Evolutionary conservation across 2,888 invertebrate genomes (phyloP), one percentile per base, ranked within the genome.

Genomic region (Cheilosia vulpina): DNA sequence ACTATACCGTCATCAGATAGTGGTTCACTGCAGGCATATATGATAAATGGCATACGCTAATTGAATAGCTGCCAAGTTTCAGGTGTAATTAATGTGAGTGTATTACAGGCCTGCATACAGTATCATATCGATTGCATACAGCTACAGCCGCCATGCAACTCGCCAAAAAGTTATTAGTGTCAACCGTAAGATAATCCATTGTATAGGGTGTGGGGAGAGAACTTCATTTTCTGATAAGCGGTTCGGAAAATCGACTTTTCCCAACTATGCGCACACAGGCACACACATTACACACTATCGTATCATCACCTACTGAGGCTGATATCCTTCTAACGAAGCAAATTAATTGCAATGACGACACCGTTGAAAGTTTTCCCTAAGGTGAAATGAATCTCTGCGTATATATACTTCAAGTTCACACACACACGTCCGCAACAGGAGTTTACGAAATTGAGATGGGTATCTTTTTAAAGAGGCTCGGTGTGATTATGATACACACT

Each of bases 261-360:
- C 80, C 9, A 60, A 68, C 69, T 75, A 31, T 3, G 45, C 45
- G 19, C 19, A 50, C 38, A 31, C 50, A 21, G 5, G 21, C 47
- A 65, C 45, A 41, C 17, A n/a, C 53, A 31, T 47, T 2, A 47
- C 31, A 31, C 55, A 45, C 19, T 27, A 13, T 58, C 58, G 21
- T 38, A 4, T 34, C n/a, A 47, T 47, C 38, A 38, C 38, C 13
- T 38, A 38, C 38, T n/a, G 9, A 41, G 52, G 24, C 62, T 58
- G 21, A 57, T 68, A 72, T 77, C 71, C 62, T 77, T 81, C 69
- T 66, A 81, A 81, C 72, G 76, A 76, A 81, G 85, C 68, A 85
- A 85, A 85, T 85, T 85, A 85, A 85, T 85, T 81, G 85, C 85
- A 81, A 72, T 85, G 85, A 85, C 85, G 85, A 85, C 85, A 85